phyloP scores from a whole-genome alignment of 2,888 invertebrate species.

The Liodrosophila aerea region DNA sequence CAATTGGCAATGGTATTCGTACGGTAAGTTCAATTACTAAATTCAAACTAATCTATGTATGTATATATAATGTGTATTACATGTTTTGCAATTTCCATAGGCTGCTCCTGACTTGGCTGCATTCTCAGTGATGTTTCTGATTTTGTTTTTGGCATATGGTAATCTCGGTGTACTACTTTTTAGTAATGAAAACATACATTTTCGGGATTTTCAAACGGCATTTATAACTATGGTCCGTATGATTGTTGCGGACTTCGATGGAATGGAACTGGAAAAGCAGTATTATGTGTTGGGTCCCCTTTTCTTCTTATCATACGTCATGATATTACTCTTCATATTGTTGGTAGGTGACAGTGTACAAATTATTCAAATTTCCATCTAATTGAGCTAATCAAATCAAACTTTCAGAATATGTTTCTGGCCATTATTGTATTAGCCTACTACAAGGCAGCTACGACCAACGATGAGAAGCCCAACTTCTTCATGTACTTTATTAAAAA shows the following conservation, averaged over 20 bases:
- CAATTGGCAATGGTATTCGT: constrained; percentile 4
- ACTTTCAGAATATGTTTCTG: constrained; percentile 87
- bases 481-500: constrained; percentile 27
- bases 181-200: constrained; percentile 85
- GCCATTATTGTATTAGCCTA: constrained; percentile 91
- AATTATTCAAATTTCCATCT: neutral
- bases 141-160: constrained; percentile 89
- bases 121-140: constrained; percentile 88
- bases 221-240: constrained; percentile 87
- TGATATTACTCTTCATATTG: constrained; percentile 89
- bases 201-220: constrained; percentile 85
- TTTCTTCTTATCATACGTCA: constrained; percentile 88
- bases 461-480: constrained; percentile 14
- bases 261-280: constrained; percentile 85
- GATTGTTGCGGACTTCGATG: constrained; percentile 89
- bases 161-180: constrained; percentile 89
- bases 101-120: constrained; percentile 87
- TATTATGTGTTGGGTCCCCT: constrained; percentile 87
- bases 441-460: constrained; percentile 83
- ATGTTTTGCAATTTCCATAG: constrained; percentile 65
- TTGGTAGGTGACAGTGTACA: constrained; percentile 82
- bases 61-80: neutral
- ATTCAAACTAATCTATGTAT: no score
- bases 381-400: no score
- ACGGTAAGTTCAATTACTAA: constrained; percentile 82